Conservation (phyloP, 2,797 vertebrate species). For the Leptatherina wallacei region DNA sequence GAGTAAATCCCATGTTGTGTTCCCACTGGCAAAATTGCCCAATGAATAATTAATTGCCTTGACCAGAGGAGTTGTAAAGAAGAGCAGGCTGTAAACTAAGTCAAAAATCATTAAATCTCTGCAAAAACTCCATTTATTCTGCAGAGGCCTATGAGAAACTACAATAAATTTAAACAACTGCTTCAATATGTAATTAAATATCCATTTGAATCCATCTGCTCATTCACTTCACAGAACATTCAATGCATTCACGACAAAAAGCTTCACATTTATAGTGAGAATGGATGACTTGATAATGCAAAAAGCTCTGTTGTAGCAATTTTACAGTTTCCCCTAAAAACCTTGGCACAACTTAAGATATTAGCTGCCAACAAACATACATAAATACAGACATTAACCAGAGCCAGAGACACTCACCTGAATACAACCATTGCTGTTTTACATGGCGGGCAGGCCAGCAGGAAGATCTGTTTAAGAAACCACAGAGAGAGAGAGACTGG, state of each 20-base stretch:
- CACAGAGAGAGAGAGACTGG: conserved; percentile 21
- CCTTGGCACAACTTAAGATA: not conserved
- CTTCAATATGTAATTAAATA: conserved; percentile 32
- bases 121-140: conserved; percentile 4
- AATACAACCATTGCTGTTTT: conserved; percentile 91
- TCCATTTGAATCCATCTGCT: not conserved
- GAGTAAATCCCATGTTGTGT: conserved; percentile 30
- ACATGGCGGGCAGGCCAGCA: conserved; percentile 94
- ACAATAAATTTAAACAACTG: conserved; percentile 14
- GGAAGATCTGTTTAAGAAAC: conserved; percentile 91
- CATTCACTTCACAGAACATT: conserved; percentile 8
- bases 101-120: conserved; percentile 33
- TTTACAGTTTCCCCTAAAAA: conserved; percentile 2
- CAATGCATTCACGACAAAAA: not conserved
- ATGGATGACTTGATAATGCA: conserved; percentile 6
- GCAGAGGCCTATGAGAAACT: conserved; percentile 7
- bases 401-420: conserved; percentile 84
- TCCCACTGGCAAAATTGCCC: conserved; percentile 38
- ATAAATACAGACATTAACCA: not conserved
- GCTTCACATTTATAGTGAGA: not conserved
- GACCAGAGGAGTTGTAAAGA: conserved; percentile 24
- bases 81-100: conserved; percentile 23
- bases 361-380: not conserved
- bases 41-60: conserved; percentile 58
- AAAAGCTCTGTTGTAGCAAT: not conserved